These are phyloP conservation scores for Holacanthus passer DNA, from an alignment of 2,113 vertebrate genomes.

Conservation along the genomic window DNA sequence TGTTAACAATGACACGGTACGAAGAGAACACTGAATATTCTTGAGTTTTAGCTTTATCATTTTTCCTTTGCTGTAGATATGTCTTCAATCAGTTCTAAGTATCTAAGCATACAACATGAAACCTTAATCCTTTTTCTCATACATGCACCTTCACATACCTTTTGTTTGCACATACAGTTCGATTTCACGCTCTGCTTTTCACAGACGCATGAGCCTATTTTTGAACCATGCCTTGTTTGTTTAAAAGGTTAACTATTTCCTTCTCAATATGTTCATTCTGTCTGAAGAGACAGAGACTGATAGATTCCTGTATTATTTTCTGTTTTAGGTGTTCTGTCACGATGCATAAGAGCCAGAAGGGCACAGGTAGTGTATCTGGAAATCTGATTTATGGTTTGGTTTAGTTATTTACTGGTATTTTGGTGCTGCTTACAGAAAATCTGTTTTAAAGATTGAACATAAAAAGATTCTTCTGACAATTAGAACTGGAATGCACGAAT, in stretches of 20 bases:
- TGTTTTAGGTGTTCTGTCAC: constrained; percentile 48
- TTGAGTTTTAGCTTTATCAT: background rate
- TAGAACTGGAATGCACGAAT: constrained; percentile 11
- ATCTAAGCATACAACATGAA: background rate
- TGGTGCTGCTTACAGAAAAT: background rate
- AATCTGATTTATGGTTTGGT: background rate
- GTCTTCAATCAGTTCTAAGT: background rate
- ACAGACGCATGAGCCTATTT: background rate
- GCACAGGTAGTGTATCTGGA: constrained; percentile 44
- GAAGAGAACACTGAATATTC: background rate
- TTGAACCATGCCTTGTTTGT: background rate
- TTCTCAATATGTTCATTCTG: background rate
- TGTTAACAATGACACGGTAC: background rate
- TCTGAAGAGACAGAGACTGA: background rate
- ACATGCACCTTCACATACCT: background rate
- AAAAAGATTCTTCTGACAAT: background rate
- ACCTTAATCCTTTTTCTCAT: background rate
- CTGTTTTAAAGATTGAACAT: background rate
- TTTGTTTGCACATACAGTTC: constrained; percentile 4
- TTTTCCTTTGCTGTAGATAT: background rate
- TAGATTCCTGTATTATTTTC: constrained; percentile 27
- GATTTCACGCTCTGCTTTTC: background rate
- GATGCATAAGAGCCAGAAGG: constrained; percentile 61
- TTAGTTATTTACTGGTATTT: background rate
- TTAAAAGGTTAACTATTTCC: constrained; percentile 27